phyloP scores from a whole-genome alignment of 2,797 vertebrate species.

The Serranus cabrilla region DNA sequence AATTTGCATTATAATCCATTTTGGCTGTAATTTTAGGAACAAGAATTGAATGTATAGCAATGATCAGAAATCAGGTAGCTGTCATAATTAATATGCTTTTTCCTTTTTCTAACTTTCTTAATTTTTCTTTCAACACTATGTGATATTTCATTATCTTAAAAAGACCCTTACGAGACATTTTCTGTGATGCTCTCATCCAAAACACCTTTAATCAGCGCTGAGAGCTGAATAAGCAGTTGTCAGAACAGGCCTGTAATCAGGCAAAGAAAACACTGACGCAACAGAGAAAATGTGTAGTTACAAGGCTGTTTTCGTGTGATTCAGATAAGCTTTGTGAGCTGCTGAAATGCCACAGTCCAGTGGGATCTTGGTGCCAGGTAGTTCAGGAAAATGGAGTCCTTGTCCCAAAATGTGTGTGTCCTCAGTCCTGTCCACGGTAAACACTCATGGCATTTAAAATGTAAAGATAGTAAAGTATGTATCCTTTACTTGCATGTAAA shows the following conservation, averaged over 20 bases:
- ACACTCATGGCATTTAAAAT: neutral
- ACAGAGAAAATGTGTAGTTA: neutral
- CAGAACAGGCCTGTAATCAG: neutral
- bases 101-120: neutral
- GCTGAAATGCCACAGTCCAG: conserved; percentile 78
- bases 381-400: conserved; percentile 66
- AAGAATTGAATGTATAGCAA: neutral
- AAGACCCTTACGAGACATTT: neutral
- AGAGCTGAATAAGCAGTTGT: neutral
- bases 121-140: neutral
- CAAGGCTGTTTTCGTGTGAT: conserved; percentile 16
- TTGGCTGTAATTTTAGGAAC: neutral
- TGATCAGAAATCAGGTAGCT: neutral
- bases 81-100: conserved; percentile 1
- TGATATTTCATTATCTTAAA: conserved; percentile 1
- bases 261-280: neutral
- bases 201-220: neutral
- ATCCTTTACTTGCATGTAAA: neutral
- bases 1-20: neutral
- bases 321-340: conserved; percentile 80
- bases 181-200: neutral
- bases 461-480: neutral
- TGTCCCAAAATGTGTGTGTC: conserved; percentile 76
- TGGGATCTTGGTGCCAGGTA: conserved; percentile 79
- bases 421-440: conserved; percentile 78